These are phyloP conservation scores for Cordylochernes scorpioides DNA, from an alignment of 2,888 invertebrate genomes.

Conservation along the genomic window DNA sequence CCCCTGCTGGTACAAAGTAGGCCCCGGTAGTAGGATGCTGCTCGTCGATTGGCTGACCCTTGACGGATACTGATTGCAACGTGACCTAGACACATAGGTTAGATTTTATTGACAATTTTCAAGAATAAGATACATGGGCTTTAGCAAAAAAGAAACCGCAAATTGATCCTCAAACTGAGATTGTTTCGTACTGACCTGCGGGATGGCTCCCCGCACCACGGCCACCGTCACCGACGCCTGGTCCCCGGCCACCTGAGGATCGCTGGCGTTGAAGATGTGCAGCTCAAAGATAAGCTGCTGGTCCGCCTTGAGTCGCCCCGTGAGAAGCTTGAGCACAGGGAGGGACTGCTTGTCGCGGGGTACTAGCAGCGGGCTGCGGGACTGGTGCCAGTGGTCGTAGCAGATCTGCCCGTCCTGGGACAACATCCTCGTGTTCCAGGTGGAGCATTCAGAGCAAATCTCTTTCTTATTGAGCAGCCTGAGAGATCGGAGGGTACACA, in stretches of 20 bases:
- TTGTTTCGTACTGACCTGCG: slow-evolving; percentile 12
- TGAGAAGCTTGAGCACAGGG: slow-evolving; percentile 6
- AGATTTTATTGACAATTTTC: neutral
- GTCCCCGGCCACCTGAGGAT: slow-evolving; percentile 9
- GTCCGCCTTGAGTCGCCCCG: slow-evolving; percentile 9
- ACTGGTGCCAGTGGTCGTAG: slow-evolving; percentile 7
- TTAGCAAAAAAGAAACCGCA: neutral
- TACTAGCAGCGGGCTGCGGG: slow-evolving; percentile 5
- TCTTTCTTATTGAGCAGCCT: no score
- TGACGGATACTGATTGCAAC: slow-evolving; percentile 6
- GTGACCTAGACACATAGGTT: slow-evolving; percentile 3
- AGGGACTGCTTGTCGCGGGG: slow-evolving; percentile 3
- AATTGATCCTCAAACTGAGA: neutral
- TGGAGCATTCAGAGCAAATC: no score
- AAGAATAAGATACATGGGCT: neutral
- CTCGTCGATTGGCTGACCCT: slow-evolving; percentile 2
- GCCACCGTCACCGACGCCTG: slow-evolving; percentile 7
- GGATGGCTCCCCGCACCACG: slow-evolving; percentile 11
- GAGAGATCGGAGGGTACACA: no score
- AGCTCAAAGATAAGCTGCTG: slow-evolving; percentile 11
- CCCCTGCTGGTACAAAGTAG: slow-evolving; percentile 8
- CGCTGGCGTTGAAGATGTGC: slow-evolving; percentile 13
- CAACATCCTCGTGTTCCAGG: neutral
- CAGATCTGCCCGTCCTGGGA: slow-evolving; percentile 6
- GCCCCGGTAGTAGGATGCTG: slow-evolving; percentile 5